phyloP scores from a whole-genome alignment of 2,888 invertebrate genomes.

The Epiblema foenella region DNA sequence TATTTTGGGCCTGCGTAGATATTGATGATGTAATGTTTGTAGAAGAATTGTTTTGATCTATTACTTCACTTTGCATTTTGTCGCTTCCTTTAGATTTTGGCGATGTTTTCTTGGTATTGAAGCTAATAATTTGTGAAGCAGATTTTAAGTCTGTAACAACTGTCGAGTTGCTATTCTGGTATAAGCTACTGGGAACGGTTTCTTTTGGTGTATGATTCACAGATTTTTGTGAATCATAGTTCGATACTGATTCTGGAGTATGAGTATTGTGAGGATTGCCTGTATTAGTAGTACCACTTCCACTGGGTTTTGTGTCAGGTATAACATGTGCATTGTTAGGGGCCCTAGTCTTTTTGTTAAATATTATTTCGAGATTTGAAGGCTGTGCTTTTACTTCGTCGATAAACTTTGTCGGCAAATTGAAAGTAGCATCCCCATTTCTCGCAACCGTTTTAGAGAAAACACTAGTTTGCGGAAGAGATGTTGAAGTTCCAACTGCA shows the following conservation, averaged over 20 bases:
- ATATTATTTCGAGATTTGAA: neutral
- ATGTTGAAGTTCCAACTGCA: neutral
- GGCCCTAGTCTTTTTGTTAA: too few relatives aligned
- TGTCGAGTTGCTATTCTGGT: neutral
- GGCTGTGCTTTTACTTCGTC: neutral
- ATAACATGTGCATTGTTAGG: neutral
- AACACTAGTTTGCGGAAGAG: neutral
- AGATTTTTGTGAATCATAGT: neutral
- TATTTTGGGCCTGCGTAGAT: neutral
- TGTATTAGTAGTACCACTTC: neutral
- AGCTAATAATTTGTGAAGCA: neutral
- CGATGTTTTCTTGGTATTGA: neutral
- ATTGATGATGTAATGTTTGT: neutral
- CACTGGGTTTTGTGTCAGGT: neutral
- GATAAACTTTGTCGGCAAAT: neutral
- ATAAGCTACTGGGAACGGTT: neutral
- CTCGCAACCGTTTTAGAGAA: neutral
- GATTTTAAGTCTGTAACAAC: neutral
- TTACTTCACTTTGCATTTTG: neutral
- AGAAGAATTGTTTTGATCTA: neutral
- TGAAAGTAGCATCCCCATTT: neutral
- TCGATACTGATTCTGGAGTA: neutral
- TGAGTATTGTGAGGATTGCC: neutral
- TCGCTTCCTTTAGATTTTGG: neutral
- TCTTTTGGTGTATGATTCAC: neutral